Evolutionary conservation across 2,113 vertebrate genomes (phyloP), one percentile per base, ranked within the genome.

Genomic region (Seriola aureovittata): DNA sequence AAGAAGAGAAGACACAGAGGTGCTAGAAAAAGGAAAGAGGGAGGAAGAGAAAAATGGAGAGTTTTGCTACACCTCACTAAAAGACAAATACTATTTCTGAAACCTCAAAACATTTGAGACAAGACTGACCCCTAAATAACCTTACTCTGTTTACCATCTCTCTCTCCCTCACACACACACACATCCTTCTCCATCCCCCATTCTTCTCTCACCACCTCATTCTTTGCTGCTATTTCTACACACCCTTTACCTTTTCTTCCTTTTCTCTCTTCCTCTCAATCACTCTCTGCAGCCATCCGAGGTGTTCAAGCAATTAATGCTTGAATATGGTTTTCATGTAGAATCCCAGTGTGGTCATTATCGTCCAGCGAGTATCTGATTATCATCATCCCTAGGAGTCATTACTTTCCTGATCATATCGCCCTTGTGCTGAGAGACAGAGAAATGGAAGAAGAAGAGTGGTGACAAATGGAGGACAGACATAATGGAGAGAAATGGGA

Each of bases 361-460:
- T 89, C 85, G 68, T 80, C 71, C 55, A 54, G 50, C 11, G 38
- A 85, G 77, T 67, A 60, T 76, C 87, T 69, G 78, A 89, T 91
- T 84, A 81, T 75, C 59, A 75, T 86, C 60, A 55, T 70, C 73
- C 55, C 48, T 23, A 63, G 60, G 69, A 87, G 85, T 88, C 85
- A 91, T 90, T 88, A 79, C 63, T 70, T 57, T 50, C 52, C 69
- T 75, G 88, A 93, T 90, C 71, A 54, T 62, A 80, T 91, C 77
- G 14, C 58, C 78, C 38, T 50, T 65, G 32, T 69, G 32, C 65
- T 13, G 62, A 71, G 46, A 75, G 48, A 59, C 52, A 62, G 46
- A 54, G n/a, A 82, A 65, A 52, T 10, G 10, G 58, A 34, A 21
- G 23, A 42, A 9, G 8, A 25, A 8, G 25, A 52, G 3, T 9